Percentiles rank a stretch among this genome's conserved stretches.
phyloP scores from a whole-genome alignment of 2,888 invertebrate species.

The Lycia hirtaria region DNA sequence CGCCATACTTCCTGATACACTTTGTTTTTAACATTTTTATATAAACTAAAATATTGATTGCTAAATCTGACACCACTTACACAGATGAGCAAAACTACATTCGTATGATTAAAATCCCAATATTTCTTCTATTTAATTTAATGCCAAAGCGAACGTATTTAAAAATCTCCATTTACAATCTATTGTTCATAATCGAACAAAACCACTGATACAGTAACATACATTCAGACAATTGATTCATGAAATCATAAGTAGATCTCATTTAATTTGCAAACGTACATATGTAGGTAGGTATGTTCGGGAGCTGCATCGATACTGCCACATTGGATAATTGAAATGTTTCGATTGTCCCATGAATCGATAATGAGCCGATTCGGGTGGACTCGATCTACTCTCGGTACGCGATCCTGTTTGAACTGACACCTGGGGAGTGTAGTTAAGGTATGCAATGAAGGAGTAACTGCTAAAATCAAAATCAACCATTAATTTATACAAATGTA shows the following conservation, averaged over 20 bases:
- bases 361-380: slow-evolving; percentile 44
- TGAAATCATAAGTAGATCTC: slow-evolving; percentile 20
- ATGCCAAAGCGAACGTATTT: neutral
- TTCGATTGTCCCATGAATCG: slow-evolving; percentile 52
- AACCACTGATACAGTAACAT: slow-evolving; percentile 12
- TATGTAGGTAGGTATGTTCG: neutral
- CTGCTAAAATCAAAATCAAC: neutral
- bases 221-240: neutral
- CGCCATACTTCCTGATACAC: too few species aligned
- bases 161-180: neutral
- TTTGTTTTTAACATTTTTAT: too few species aligned
- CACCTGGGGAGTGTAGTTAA: slow-evolving; percentile 9
- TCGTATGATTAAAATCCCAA: neutral
- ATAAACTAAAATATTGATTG: too few species aligned
- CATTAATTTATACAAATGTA: neutral
- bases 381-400: slow-evolving; percentile 17
- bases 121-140: neutral
- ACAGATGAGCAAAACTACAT: too few species aligned
- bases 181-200: slow-evolving; percentile 1
- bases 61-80: too few species aligned
- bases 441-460: neutral
- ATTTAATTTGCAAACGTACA: slow-evolving; percentile 39
- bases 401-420: slow-evolving; percentile 18
- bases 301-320: slow-evolving; percentile 26
- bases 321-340: slow-evolving; percentile 51